These are phyloP conservation scores for Troides aeacus DNA, from an alignment of 2,888 invertebrate genomes.

Conservation along the genomic window DNA sequence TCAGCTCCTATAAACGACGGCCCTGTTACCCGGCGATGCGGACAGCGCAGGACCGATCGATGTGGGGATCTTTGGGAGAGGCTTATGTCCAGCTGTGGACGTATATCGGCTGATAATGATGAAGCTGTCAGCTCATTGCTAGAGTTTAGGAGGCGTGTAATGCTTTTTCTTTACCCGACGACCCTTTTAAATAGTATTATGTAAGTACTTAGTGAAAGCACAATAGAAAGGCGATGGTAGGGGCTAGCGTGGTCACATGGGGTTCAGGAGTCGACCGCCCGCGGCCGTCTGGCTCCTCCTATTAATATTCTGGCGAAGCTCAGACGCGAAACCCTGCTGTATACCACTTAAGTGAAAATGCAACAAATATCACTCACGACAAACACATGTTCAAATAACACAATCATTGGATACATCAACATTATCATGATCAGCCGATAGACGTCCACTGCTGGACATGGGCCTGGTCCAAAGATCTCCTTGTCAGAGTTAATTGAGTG, in stretches of 20 bases:
- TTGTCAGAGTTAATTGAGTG: too few relatives aligned
- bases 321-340: slow-evolving; percentile 15
- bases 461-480: neutral
- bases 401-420: neutral
- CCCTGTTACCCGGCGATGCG: too few relatives aligned
- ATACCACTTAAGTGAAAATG: slow-evolving; percentile 18
- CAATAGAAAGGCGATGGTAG: slow-evolving; percentile 28
- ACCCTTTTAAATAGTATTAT: too few relatives aligned
- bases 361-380: slow-evolving; percentile 15
- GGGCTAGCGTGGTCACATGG: slow-evolving; percentile 30
- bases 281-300: slow-evolving; percentile 39
- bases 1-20: too few relatives aligned
- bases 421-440: too few relatives aligned
- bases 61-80: too few relatives aligned
- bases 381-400: neutral
- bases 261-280: slow-evolving; percentile 33
- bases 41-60: too few relatives aligned
- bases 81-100: too few relatives aligned
- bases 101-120: too few relatives aligned
- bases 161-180: too few relatives aligned
- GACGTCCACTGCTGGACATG: neutral
- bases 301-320: slow-evolving; percentile 40
- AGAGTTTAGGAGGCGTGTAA: too few relatives aligned
- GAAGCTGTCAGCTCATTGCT: too few relatives aligned
- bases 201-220: neutral